These are phyloP conservation scores for Geotrypetes seraphini DNA, from an alignment of 2,797 vertebrate species.

Conservation along the genomic window DNA sequence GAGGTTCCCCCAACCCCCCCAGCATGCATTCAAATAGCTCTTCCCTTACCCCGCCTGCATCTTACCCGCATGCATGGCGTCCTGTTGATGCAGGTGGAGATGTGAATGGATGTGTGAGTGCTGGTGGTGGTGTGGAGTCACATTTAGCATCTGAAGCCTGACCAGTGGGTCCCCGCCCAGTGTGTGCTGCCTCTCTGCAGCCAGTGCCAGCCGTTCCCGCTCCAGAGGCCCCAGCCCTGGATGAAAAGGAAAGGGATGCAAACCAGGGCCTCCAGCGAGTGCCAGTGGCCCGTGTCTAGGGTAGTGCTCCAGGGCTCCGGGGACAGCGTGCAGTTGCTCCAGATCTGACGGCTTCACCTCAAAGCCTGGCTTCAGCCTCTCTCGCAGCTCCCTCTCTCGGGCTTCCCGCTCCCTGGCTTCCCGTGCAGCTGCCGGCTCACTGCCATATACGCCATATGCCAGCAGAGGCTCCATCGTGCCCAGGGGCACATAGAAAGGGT, in stretches of 20 bases:
- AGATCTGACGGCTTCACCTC: conserved; percentile 92
- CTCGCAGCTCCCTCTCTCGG: conserved; percentile 63
- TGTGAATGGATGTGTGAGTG: conserved; percentile 98
- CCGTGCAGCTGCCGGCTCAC: conserved; percentile 48
- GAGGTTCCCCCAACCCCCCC: too few species aligned
- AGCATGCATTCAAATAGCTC: too few species aligned
- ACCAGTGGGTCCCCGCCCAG: conserved; percentile 79
- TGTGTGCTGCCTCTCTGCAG: conserved; percentile 70
- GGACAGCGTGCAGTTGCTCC: conserved; percentile 58
- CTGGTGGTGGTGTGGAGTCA: conserved; percentile 97
- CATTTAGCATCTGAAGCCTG: conserved; percentile 94
- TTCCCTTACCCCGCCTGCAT: too few species aligned
- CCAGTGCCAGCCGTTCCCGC: conserved; percentile 59
- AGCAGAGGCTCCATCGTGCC: conserved; percentile 85
- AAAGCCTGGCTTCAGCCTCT: conserved; percentile 75
- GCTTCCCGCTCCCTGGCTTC: conserved; percentile 51
- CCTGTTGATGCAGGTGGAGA: conserved; percentile 97
- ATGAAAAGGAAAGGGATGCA: too few species aligned
- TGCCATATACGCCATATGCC: conserved; percentile 87
- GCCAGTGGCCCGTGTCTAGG: conserved; percentile 50
- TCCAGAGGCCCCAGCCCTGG: conserved; percentile 54
- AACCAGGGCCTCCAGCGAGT: too few species aligned
- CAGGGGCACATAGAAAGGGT: conserved; percentile 67
- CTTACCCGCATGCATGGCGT: conserved; percentile 77
- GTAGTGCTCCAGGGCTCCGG: conserved; percentile 58